A percentile compares a stretch with the other conserved stretches of the same genome.
Evolutionary conservation across 30 jellyfish, hydroid and myxozoan genomes (phyloP).

Genomic region (Phacellophora camtschatica): DNA sequence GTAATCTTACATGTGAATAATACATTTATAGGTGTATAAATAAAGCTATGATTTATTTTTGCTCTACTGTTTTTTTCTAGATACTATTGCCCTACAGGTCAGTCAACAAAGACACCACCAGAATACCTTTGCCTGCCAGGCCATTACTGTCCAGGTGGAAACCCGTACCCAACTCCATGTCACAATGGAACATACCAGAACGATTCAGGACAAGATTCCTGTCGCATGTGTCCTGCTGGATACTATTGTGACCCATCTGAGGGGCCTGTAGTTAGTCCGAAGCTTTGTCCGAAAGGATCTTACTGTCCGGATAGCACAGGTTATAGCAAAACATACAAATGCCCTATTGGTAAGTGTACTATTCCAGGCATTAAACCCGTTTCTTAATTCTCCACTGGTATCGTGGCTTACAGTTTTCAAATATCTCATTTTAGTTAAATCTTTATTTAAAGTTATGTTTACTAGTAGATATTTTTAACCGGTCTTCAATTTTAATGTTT

Average conservation of each 20-base stretch:
- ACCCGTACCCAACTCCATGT: conserved; percentile 73
- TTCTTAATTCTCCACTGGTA: no score
- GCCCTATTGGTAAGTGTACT: conserved; percentile 68
- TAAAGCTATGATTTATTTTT: no score
- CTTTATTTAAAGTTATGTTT: no score
- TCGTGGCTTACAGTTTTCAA: no score
- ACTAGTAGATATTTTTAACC: no score
- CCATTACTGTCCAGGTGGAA: conserved; percentile 84
- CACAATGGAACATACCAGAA: conserved; percentile 90
- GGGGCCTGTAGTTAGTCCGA: conserved; percentile 89
- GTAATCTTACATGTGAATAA: no score
- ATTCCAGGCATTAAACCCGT: no score
- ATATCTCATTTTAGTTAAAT: no score
- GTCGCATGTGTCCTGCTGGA: conserved; percentile 89
- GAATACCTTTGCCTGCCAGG: conserved; percentile 78
- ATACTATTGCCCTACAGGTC: conserved; percentile 94
- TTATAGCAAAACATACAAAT: conserved; percentile 47
- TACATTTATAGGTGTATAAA: no score
- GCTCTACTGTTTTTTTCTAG: conserved; percentile 21
- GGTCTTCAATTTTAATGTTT: no score
- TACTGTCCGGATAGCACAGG: conserved; percentile 78
- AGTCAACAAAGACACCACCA: conserved; percentile 76
- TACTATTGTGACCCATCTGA: conserved; percentile 93
- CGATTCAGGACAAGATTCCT: conserved; percentile 74
- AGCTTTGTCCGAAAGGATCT: conserved; percentile 81